phyloP scores from a whole-genome alignment of 2,113 vertebrate species.

The Seriola rivoliana region DNA sequence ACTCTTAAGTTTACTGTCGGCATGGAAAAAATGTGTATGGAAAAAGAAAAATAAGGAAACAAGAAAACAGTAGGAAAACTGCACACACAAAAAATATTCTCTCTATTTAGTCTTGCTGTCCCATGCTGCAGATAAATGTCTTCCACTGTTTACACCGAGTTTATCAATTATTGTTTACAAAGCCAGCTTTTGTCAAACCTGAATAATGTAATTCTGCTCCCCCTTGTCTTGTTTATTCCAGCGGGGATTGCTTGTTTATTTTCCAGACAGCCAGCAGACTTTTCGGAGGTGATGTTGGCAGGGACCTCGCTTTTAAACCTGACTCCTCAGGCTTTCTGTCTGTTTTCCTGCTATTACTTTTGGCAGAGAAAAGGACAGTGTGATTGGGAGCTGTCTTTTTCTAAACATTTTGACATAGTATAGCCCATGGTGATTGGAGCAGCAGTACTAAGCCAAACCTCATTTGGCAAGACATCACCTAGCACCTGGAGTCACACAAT shows the following conservation, averaged over 20 bases:
- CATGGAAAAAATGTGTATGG: background rate
- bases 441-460: slow-evolving; percentile 23
- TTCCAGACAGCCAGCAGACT: slow-evolving; percentile 52
- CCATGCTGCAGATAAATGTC: slow-evolving; percentile 35
- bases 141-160: slow-evolving; percentile 32
- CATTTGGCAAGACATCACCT: slow-evolving; percentile 37
- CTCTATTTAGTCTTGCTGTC: slow-evolving; percentile 29
- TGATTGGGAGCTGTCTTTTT: slow-evolving; percentile 47
- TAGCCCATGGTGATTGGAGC: slow-evolving; percentile 19
- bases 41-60: background rate
- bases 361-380: slow-evolving; percentile 14
- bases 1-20: background rate
- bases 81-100: background rate
- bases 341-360: slow-evolving; percentile 15
- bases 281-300: slow-evolving; percentile 55
- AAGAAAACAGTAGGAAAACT: background rate
- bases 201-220: slow-evolving; percentile 46
- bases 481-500: slow-evolving; percentile 41
- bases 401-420: slow-evolving; percentile 19
- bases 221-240: slow-evolving; percentile 52
- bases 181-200: slow-evolving; percentile 42
- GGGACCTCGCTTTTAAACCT: slow-evolving; percentile 40
- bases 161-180: slow-evolving; percentile 62
- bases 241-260: slow-evolving; percentile 57
- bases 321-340: slow-evolving; percentile 37